Conservation (phyloP, 1,140 invertebrate species). For the Zaprionus ghesquierei region DNA sequence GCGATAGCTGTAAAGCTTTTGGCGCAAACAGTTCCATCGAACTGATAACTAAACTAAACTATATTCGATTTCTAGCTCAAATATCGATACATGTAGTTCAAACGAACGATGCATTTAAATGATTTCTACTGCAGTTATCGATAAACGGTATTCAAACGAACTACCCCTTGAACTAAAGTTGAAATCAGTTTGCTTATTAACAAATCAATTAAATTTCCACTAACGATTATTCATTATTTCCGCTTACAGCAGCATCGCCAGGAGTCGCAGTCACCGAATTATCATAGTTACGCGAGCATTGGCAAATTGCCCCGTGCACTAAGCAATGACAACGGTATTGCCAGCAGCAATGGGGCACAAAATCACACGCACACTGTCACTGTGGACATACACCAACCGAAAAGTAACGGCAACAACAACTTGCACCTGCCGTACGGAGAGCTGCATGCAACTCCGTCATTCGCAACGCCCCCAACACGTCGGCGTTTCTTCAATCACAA, state of each 20-base stretch:
- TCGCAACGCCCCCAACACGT: constrained; percentile 90
- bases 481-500: constrained; percentile 91
- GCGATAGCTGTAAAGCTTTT: background rate
- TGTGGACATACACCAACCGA: constrained; percentile 71
- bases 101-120: background rate
- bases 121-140: background rate
- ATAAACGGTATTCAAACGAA: background rate
- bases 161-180: background rate
- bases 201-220: background rate
- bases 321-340: constrained; percentile 19
- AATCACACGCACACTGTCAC: constrained; percentile 70
- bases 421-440: constrained; percentile 69
- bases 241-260: constrained; percentile 77
- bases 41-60: background rate
- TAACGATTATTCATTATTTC: constrained; percentile 1
- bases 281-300: constrained; percentile 81
- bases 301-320: constrained; percentile 73
- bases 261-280: constrained; percentile 80
- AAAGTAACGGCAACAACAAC: constrained; percentile 71
- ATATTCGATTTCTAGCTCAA: background rate
- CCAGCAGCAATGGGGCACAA: constrained; percentile 33
- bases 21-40: background rate
- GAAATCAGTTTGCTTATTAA: background rate
- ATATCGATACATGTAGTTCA: too few species aligned
- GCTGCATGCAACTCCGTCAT: constrained; percentile 80